These are phyloP conservation scores for Ginglymostoma cirratum DNA, from an alignment of 2,113 vertebrate genomes.

Conservation along the genomic window DNA sequence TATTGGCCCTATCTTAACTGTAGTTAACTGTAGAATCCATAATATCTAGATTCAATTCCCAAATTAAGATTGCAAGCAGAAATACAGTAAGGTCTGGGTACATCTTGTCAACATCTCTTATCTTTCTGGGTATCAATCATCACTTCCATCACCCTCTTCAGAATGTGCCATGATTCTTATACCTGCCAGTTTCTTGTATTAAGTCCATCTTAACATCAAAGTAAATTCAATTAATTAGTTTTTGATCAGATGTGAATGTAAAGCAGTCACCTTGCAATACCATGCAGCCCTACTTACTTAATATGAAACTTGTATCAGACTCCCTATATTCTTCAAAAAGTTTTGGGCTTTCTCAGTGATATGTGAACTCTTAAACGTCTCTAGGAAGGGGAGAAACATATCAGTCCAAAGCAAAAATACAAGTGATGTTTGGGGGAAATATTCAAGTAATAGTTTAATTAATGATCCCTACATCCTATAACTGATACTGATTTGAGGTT, in stretches of 20 bases:
- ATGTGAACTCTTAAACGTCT: not conserved
- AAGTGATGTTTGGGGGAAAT: not conserved
- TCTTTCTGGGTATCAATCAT: not conserved
- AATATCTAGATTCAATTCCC: not conserved
- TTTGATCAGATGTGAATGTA: not conserved
- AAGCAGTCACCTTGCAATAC: not conserved
- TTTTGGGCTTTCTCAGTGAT: not conserved
- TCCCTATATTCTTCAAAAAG: not conserved
- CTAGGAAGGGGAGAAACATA: not conserved
- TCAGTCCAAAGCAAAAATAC: not conserved
- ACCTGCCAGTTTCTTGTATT: not conserved
- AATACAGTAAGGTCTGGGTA: not conserved
- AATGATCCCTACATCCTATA: not conserved
- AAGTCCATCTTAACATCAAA: not conserved
- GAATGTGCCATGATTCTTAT: not conserved
- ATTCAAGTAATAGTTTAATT: not conserved
- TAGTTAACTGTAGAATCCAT: not conserved
- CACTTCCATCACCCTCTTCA: not conserved
- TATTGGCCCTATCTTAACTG: not conserved
- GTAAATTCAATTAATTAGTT: not conserved
- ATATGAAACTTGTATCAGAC: not conserved
- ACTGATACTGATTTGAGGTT: not conserved
- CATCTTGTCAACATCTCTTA: not conserved
- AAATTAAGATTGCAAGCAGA: not conserved
- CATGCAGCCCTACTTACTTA: not conserved